These are phyloP conservation scores for Lepus europaeus DNA, from an alignment of 2,113 vertebrate genomes.

Conservation along the genomic window DNA sequence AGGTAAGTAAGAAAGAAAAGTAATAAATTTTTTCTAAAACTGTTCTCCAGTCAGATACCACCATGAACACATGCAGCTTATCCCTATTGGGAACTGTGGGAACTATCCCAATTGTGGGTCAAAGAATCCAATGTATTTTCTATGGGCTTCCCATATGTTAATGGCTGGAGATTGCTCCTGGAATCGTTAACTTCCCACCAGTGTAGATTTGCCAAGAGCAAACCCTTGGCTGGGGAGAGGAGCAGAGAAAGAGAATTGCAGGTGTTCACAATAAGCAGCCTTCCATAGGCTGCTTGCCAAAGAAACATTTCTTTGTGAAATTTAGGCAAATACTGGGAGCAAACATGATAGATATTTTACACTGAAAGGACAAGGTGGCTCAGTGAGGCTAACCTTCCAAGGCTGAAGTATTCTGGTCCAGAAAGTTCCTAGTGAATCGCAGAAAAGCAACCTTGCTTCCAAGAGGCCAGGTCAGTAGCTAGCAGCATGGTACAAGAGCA, in stretches of 20 bases:
- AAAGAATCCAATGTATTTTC: not conserved
- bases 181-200: not conserved
- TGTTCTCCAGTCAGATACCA: not conserved
- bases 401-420: not conserved
- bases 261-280: not conserved
- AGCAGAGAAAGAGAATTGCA: not conserved
- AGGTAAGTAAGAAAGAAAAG: not conserved
- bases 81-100: accelerated
- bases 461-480: not conserved
- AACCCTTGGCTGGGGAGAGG: not conserved
- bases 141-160: not conserved
- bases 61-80: not conserved
- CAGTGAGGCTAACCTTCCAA: not conserved
- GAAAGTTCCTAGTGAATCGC: not conserved
- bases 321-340: not conserved
- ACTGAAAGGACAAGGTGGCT: not conserved
- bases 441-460: not conserved
- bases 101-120: not conserved
- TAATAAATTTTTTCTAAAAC: not conserved
- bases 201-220: not conserved
- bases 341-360: not conserved
- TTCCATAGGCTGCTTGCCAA: not conserved
- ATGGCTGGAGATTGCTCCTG: not conserved
- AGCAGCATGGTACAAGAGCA: conserved; percentile 20
- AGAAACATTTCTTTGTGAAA: not conserved